Base-by-base conservation (phyloP, 2,888 invertebrate species). In the Ochropacha duplaris region DNA sequence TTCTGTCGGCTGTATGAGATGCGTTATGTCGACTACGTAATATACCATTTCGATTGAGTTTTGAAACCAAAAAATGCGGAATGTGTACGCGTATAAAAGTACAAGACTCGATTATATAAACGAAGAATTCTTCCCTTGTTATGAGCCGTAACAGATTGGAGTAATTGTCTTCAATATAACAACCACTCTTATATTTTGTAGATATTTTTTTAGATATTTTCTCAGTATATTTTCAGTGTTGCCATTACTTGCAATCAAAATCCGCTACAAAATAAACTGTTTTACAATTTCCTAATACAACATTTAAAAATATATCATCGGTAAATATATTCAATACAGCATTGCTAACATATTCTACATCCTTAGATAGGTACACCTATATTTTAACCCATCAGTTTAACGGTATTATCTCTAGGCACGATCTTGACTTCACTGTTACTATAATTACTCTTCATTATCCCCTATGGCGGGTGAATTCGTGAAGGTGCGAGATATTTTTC, bases 391-490 rank as follows among this genome's bases (percentile, higher is more conserved):
- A 61, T 57, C 62, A 36, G 60, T 63, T 60, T 65, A 68, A 68
- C 68, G 57, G 59, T 54, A 54, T 55, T 61, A 63, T 64, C 63
- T 70, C 70, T 70, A 70, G 71, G 70, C 73, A 64, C 59, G 63
- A 63, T 70, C 65, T 62, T 67, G 75, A 69, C 65, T 74, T 68
- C 69, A 66, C 67, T 73, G 16, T 16, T 68, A 31, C 66, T 58
- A 72, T 76, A 77, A 80, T 79, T 80, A 79, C 68, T 78, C 80
- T 77, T 78, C 74, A 79, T 80, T 78, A 78, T 69, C 67, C 68
- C 68, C 64, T 67, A 74, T 76, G 65, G 71, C 75, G 65, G 68
- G 69, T 68, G 71, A 66, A 71, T 72, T 70, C 74, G 71, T 70
- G 69, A 60, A 67, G 70, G 66, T 67, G 72, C 73, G 71, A 58